These are phyloP conservation scores for Neotragus moschatus DNA, from an alignment of 2,113 vertebrate species.

Conservation along the genomic window DNA sequence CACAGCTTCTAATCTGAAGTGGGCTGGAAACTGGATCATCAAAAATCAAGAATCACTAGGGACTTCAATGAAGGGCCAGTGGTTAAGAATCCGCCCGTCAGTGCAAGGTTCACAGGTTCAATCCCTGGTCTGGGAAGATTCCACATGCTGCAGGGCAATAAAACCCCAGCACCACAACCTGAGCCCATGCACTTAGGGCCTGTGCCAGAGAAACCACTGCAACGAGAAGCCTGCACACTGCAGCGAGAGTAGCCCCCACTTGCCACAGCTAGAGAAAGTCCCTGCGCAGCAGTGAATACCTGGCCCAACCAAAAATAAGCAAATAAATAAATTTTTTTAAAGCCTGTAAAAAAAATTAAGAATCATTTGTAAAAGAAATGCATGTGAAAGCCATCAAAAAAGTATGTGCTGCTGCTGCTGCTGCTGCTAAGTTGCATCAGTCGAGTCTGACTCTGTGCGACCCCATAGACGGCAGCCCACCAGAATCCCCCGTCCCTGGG, in stretches of 20 bases:
- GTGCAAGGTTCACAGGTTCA: not conserved
- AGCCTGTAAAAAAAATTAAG: not conserved
- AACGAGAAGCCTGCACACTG: not conserved
- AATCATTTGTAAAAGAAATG: not conserved
- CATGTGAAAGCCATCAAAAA: not conserved
- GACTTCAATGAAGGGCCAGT: not conserved
- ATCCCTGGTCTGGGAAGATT: not conserved
- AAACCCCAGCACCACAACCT: not conserved
- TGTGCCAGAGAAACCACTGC: not conserved
- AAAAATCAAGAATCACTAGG: not conserved
- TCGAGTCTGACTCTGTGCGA: rapidly evolving
- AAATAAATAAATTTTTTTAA: not conserved
- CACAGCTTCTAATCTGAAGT: not conserved
- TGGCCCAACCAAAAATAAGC: not conserved
- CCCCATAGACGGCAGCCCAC: too few relatives aligned
- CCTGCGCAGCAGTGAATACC: not conserved
- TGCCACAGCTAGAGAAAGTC: not conserved
- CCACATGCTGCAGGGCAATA: not conserved
- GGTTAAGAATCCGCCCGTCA: not conserved
- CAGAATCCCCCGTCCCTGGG: too few relatives aligned
- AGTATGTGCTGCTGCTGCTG: not conserved
- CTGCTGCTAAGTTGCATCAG: rapidly evolving
- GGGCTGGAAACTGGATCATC: not conserved
- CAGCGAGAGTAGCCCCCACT: not conserved
- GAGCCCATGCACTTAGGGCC: not conserved